A percentile compares a stretch with the other conserved stretches of the same genome.
These are phyloP conservation scores for Phaethon lepturus DNA, from an alignment of 2,113 vertebrate genomes.

Conservation along the genomic window DNA sequence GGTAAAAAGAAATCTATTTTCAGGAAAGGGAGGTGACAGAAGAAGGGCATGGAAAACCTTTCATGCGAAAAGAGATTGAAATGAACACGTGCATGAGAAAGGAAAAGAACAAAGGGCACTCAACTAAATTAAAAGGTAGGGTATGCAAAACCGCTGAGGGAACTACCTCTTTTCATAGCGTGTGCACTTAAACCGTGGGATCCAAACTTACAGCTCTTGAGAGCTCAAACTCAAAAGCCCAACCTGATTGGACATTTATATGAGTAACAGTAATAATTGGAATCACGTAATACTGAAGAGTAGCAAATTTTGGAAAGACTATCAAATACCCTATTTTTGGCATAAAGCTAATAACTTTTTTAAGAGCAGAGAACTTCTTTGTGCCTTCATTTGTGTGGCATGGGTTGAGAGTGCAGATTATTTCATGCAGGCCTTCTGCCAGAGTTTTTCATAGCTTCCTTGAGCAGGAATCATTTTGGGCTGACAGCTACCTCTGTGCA, in stretches of 20 bases:
- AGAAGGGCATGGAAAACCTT: constrained; percentile 3
- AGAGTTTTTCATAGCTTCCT: neutral
- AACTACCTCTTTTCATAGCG: neutral
- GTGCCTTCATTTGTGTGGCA: neutral
- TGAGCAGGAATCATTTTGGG: neutral
- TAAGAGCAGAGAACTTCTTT: neutral
- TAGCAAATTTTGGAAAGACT: neutral
- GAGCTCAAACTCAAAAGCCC: neutral
- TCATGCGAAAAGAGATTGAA: constrained; percentile 25
- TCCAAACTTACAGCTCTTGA: neutral
- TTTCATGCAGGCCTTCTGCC: neutral
- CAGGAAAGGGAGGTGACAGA: constrained; percentile 20
- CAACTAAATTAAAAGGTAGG: constrained; percentile 44
- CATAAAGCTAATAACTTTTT: neutral
- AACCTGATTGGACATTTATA: neutral
- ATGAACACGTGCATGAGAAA: constrained; percentile 17
- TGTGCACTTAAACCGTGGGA: neutral
- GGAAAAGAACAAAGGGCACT: constrained; percentile 29
- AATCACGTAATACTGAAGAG: neutral
- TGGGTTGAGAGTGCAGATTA: rapidly evolving
- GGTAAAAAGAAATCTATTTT: constrained; percentile 3
- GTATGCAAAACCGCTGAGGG: neutral
- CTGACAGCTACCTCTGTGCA: neutral
- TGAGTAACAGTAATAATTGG: neutral
- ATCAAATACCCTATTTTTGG: neutral